phyloP scores from a whole-genome alignment of 2,113 vertebrate species.

The Sus scrofa region DNA sequence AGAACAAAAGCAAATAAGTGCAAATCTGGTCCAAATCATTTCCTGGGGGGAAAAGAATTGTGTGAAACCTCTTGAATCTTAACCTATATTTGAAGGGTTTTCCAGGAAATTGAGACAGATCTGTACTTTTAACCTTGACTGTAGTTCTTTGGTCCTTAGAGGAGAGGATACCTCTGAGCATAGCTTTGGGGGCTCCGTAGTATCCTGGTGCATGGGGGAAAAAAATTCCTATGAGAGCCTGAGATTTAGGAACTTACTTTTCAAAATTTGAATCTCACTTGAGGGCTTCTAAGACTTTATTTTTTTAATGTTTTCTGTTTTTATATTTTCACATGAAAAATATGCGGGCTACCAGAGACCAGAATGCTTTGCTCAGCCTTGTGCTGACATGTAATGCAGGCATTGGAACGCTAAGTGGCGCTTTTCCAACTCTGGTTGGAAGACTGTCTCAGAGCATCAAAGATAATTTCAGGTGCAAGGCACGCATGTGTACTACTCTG shows the following conservation, averaged over 20 bases:
- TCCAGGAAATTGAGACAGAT: background rate
- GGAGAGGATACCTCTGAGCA: background rate
- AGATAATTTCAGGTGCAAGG: background rate
- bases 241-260: background rate
- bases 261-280: background rate
- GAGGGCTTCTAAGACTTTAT: background rate
- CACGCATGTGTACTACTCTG: no score
- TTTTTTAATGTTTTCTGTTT: constrained; percentile 24
- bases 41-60: background rate
- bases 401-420: background rate
- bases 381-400: background rate
- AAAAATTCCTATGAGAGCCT: background rate
- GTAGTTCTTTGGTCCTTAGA: background rate
- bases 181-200: background rate
- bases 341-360: background rate
- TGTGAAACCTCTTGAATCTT: background rate
- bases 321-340: background rate
- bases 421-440: background rate
- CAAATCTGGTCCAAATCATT: background rate
- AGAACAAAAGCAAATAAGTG: background rate
- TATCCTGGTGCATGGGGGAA: background rate
- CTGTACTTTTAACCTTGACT: background rate
- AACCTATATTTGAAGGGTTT: background rate
- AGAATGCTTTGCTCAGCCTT: background rate
- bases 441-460: background rate